Evolutionary conservation across 2,113 vertebrate genomes (phyloP).

Genomic region (Notechis scutatus): DNA sequence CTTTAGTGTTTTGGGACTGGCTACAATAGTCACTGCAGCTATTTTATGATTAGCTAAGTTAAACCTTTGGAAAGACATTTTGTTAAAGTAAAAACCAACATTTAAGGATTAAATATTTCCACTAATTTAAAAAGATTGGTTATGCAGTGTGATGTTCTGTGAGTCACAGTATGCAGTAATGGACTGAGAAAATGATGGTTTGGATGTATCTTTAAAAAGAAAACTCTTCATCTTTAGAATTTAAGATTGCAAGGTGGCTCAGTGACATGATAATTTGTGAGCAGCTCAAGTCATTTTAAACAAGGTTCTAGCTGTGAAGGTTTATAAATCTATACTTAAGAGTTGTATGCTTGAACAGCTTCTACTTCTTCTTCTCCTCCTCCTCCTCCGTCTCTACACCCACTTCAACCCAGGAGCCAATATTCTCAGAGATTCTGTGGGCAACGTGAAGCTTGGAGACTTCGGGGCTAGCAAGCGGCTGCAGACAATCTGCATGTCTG

Average conservation of each 20-base stretch:
- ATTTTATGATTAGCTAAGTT: background rate
- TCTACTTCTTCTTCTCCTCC: background rate
- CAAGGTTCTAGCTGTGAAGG: background rate
- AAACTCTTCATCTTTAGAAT: background rate
- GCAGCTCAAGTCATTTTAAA: background rate
- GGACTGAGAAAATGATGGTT: background rate
- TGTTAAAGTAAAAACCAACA: background rate
- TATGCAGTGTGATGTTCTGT: background rate
- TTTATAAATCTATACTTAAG: slow-evolving; percentile 26
- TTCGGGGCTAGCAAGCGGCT: slow-evolving; percentile 94
- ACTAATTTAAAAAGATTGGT: background rate
- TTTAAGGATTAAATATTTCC: background rate
- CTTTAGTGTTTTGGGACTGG: background rate
- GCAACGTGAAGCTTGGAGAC: slow-evolving; percentile 95
- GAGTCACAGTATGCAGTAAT: background rate
- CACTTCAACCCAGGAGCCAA: slow-evolving; percentile 81
- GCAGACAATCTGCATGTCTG: slow-evolving; percentile 96
- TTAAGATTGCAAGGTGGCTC: background rate
- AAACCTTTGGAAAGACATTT: background rate
- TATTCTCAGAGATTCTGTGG: slow-evolving; percentile 90
- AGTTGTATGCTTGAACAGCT: slow-evolving; percentile 40
- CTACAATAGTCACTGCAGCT: background rate
- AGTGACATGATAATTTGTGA: slow-evolving; percentile 17
- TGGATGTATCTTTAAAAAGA: background rate
- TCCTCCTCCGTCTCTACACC: background rate